phyloP scores from a whole-genome alignment of 2,888 invertebrate species.

The Caenorhabditis sp. region DNA sequence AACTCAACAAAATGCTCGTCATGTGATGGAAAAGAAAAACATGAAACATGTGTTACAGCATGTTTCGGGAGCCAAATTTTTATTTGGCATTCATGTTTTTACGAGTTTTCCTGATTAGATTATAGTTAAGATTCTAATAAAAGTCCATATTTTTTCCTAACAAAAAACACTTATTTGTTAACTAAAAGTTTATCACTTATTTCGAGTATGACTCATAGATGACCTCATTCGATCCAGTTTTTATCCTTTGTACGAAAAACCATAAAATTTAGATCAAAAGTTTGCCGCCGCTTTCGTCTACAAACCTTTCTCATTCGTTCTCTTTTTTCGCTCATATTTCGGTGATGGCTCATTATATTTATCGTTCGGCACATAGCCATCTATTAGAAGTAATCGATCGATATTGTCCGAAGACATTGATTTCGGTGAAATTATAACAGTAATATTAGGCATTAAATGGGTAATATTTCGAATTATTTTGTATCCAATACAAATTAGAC shows the following conservation, averaged over 20 bases:
- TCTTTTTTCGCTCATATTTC: background rate
- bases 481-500: conserved; percentile 38
- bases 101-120: too few species aligned
- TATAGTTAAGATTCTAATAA: too few species aligned
- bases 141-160: too few species aligned
- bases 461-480: conserved; percentile 22
- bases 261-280: background rate
- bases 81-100: too few species aligned
- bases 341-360: conserved; percentile 25
- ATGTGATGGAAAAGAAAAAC: background rate
- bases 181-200: conserved; percentile 7
- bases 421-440: conserved; percentile 43
- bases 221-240: background rate
- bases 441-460: conserved; percentile 41
- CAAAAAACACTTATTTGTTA: background rate
- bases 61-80: background rate
- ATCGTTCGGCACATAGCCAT: conserved; percentile 31
- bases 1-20: background rate
- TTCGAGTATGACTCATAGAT: background rate
- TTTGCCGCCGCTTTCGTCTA: background rate
- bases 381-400: conserved; percentile 14
- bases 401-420: conserved; percentile 16
- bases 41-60: background rate
- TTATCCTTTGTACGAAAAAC: background rate
- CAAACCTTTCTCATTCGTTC: background rate